These are phyloP conservation scores for Sturnira hondurensis DNA, from an alignment of 2,113 vertebrate genomes.

Conservation along the genomic window DNA sequence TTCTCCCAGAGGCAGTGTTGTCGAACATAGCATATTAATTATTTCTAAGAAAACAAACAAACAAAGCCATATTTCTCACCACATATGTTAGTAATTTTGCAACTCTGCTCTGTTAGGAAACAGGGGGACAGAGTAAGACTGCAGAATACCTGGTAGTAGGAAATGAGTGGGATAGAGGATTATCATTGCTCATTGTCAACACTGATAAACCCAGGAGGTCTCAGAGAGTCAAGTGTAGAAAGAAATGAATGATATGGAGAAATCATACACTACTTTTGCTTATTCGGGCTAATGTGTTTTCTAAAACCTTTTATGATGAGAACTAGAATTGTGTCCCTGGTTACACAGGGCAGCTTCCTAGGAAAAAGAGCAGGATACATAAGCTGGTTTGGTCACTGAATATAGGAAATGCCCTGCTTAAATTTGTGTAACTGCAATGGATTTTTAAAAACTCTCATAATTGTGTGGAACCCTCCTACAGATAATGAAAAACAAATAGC, in stretches of 20 bases:
- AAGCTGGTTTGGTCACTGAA: not conserved
- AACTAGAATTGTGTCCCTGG: not conserved
- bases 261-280: not conserved
- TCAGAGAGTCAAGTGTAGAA: not conserved
- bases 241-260: not conserved
- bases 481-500: not conserved
- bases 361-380: not conserved
- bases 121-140: not conserved
- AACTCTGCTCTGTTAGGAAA: not conserved
- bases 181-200: not conserved
- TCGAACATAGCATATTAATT: not conserved
- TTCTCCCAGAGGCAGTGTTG: not conserved
- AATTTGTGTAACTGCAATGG: not conserved
- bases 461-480: not conserved
- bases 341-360: not conserved
- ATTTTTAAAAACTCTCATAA: not conserved
- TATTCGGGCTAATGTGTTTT: not conserved
- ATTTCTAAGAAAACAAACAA: not conserved
- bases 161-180: too few relatives aligned
- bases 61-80: not conserved
- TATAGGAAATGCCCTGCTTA: not conserved
- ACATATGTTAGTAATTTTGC: not conserved
- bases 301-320: not conserved
- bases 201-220: not conserved
- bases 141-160: not conserved